Evolutionary conservation across 2,888 invertebrate species (phyloP), one percentile per base, ranked within the genome.

Genomic region (Catocala nupta): DNA sequence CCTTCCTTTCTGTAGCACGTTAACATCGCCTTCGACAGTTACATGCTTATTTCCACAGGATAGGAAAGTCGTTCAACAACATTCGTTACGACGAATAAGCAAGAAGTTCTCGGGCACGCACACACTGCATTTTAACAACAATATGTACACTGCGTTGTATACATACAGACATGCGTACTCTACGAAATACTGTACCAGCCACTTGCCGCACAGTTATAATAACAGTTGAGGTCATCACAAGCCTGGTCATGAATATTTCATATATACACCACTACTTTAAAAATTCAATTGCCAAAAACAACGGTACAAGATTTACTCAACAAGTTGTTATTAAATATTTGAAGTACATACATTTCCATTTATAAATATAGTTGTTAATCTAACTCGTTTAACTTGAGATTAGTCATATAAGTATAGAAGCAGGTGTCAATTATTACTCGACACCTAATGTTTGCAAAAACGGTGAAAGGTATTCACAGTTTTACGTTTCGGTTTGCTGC

Each of bases 201-300:
- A 53, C 66, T 72, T 69, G 65, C 70, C 64, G 70, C 70, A 86
- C 87, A 86, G 86, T 88, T 89, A 87, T 84, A 83, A 84, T 80
- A 87, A 83, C 81, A 78, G 81, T 84, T 79, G 81, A 84, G 81
- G 81, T 83, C 83, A 83, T 80, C 80, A 76, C 78, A 78, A 70
- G 64, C 71, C 55, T 55, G 66, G 53, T 81, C 80, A 88, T 88
- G 85, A 84, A 86, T 87, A 87, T 84, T 86, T 84, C 78, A 86
- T 87, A 75, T 59, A 36, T 47, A 65, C 68, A 8, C 50, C 63
- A 70, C 70, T 71, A 81, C 75, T 72, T 77, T 70, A 59, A 76
- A 74, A 80, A 75, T 76, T 78, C 71, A 77, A 71, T 68, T 68
- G 63, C 68, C 51, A 65, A 65, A 54, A 49, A 58, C 63, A 75